phyloP scores from a whole-genome alignment of 2,888 invertebrate genomes.

The Watsonalla cultraria region DNA sequence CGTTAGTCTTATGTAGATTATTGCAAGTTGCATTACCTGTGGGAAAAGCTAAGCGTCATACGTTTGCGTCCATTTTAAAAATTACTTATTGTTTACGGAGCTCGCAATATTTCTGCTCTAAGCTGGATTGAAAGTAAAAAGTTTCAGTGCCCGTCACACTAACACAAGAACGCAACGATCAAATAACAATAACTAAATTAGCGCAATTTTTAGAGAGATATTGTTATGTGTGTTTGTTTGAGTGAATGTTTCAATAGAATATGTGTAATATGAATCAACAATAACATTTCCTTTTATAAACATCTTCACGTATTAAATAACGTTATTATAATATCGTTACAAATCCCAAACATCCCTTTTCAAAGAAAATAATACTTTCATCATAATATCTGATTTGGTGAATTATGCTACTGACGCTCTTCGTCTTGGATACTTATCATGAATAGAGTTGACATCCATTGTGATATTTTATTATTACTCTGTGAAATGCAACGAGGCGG shows the following conservation, averaged over 20 bases:
- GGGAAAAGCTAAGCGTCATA: constrained; percentile 39
- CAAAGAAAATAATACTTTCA: constrained; percentile 53
- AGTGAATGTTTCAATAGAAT: constrained; percentile 2
- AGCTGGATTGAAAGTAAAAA: neutral
- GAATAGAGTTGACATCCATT: constrained; percentile 76
- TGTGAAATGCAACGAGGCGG: constrained; percentile 70
- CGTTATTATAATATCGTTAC: constrained; percentile 35
- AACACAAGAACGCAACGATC: too few species aligned
- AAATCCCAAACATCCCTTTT: constrained; percentile 41
- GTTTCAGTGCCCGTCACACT: neutral
- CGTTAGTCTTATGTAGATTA: constrained; percentile 46
- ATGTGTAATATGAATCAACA: constrained; percentile 15
- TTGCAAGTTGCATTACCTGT: constrained; percentile 46
- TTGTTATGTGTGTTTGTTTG: constrained; percentile 1
- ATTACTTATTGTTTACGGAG: constrained; percentile 49
- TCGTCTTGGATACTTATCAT: constrained; percentile 68
- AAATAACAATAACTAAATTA: neutral
- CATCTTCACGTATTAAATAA: constrained; percentile 26
- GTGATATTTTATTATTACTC: constrained; percentile 74
- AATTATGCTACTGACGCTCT: constrained; percentile 67
- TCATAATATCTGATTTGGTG: constrained; percentile 57
- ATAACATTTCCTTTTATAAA: constrained; percentile 23
- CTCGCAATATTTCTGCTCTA: constrained; percentile 19
- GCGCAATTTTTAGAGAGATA: neutral
- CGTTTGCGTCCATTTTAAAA: constrained; percentile 44